These are phyloP conservation scores for Omphaloscelis lunosa DNA, from an alignment of 2,888 invertebrate genomes.

Conservation along the genomic window DNA sequence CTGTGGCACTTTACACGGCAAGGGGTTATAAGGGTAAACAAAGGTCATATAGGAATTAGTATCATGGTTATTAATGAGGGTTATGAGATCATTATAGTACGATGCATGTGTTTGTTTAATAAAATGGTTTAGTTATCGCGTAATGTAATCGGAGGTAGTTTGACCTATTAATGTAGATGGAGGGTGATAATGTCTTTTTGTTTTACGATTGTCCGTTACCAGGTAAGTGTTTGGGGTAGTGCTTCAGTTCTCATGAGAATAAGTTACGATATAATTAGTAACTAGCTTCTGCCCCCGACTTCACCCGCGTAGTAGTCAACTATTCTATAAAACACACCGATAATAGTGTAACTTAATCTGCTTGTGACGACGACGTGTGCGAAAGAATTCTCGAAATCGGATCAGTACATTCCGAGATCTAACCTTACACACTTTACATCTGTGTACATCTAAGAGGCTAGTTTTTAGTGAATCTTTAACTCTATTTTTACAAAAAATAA, in stretches of 20 bases:
- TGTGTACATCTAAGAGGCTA: too few relatives aligned
- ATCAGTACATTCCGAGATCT: too few relatives aligned
- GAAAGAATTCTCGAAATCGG: too few relatives aligned
- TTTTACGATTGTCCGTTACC: constrained; percentile 11
- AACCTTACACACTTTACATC: too few relatives aligned
- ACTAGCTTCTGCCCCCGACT: too few relatives aligned
- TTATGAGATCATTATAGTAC: constrained; percentile 52
- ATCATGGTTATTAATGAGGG: constrained; percentile 59
- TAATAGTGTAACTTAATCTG: too few relatives aligned
- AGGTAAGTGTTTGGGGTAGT: background rate
- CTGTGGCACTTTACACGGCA: constrained; percentile 29
- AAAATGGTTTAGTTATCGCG: constrained; percentile 56
- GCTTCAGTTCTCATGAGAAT: background rate
- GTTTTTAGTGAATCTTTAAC: too few relatives aligned
- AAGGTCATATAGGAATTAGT: constrained; percentile 64
- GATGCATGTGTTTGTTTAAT: constrained; percentile 49
- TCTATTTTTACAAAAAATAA: too few relatives aligned
- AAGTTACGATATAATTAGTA: background rate
- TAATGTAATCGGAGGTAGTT: constrained; percentile 41
- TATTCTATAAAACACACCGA: too few relatives aligned
- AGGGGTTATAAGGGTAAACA: constrained; percentile 64
- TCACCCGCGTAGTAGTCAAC: too few relatives aligned
- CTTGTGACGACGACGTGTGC: too few relatives aligned
- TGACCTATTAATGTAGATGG: constrained; percentile 45
- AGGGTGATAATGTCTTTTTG: constrained; percentile 32